Evolutionary conservation across 2,888 invertebrate genomes (phyloP).

Genomic region (Trichopoda pennipes): DNA sequence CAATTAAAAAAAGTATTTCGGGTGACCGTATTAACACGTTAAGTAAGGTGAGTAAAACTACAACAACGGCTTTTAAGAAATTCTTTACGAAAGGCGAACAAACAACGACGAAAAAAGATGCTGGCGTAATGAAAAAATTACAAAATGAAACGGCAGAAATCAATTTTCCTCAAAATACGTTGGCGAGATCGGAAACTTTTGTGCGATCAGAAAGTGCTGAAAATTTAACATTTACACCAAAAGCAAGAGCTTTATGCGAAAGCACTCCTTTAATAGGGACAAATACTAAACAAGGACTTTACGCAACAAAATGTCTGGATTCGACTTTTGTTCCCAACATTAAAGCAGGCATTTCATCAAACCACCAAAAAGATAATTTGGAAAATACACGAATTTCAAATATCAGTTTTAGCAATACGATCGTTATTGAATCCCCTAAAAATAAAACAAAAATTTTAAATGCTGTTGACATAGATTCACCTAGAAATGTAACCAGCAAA

Average conservation of each 20-base stretch:
- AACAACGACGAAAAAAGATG: constrained; percentile 34
- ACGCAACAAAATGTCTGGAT: constrained; percentile 70
- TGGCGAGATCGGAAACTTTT: constrained; percentile 79
- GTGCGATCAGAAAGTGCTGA: constrained; percentile 75
- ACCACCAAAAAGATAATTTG: constrained; percentile 52
- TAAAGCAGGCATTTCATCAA: constrained; percentile 2
- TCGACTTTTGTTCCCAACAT: constrained; percentile 22
- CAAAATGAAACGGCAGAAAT: constrained; percentile 54
- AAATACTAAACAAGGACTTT: constrained; percentile 56
- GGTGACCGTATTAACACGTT: constrained; percentile 73
- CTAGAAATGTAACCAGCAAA: constrained; percentile 36
- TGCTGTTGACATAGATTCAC: constrained; percentile 35
- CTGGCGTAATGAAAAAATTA: background rate
- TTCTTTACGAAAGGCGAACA: constrained; percentile 74
- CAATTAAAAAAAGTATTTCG: constrained; percentile 71
- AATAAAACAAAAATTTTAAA: constrained; percentile 19
- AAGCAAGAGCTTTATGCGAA: constrained; percentile 61
- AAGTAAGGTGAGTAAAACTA: constrained; percentile 76
- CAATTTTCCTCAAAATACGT: constrained; percentile 69
- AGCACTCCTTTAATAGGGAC: constrained; percentile 66
- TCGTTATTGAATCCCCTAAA: constrained; percentile 63
- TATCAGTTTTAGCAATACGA: constrained; percentile 68
- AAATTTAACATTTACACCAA: constrained; percentile 67
- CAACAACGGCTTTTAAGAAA: constrained; percentile 76
- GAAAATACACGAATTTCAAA: constrained; percentile 53